phyloP scores from a whole-genome alignment of 1,140 invertebrate genomes.

The Drosophila quadrilineata region DNA sequence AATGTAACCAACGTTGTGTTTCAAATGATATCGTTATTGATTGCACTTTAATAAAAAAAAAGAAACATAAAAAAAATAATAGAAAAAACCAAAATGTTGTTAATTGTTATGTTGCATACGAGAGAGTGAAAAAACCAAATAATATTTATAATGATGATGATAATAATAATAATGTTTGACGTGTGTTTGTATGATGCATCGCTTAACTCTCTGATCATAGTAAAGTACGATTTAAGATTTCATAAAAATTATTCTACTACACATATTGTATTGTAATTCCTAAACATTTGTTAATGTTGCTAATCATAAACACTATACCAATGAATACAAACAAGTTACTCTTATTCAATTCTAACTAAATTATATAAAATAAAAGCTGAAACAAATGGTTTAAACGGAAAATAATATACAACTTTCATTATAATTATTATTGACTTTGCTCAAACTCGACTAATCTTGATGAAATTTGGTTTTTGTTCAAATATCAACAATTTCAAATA shows the following conservation, averaged over 20 bases:
- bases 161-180: slow-evolving; percentile 19
- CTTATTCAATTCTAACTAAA: slow-evolving; percentile 46
- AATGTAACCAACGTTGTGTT: slow-evolving; percentile 33
- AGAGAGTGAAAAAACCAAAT: slow-evolving; percentile 34
- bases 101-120: slow-evolving; percentile 75
- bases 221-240: slow-evolving; percentile 44
- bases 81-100: slow-evolving; percentile 43
- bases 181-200: slow-evolving; percentile 26
- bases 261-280: slow-evolving; percentile 62
- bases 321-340: slow-evolving; percentile 50
- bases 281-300: slow-evolving; percentile 72
- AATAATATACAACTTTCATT: slow-evolving; percentile 39
- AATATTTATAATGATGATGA: no score
- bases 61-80: slow-evolving; percentile 8
- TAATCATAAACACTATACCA: slow-evolving; percentile 40
- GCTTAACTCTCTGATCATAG: slow-evolving; percentile 20
- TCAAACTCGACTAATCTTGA: no score
- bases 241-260: slow-evolving; percentile 56
- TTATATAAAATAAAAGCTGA: slow-evolving; percentile 13
- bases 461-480: no score
- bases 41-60: slow-evolving; percentile 14
- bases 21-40: slow-evolving; percentile 39
- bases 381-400: slow-evolving; percentile 28
- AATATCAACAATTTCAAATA: no score
- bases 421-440: no score